Conservation (phyloP, 2,113 vertebrate species). For the Pomatorhinus ruficollis region DNA sequence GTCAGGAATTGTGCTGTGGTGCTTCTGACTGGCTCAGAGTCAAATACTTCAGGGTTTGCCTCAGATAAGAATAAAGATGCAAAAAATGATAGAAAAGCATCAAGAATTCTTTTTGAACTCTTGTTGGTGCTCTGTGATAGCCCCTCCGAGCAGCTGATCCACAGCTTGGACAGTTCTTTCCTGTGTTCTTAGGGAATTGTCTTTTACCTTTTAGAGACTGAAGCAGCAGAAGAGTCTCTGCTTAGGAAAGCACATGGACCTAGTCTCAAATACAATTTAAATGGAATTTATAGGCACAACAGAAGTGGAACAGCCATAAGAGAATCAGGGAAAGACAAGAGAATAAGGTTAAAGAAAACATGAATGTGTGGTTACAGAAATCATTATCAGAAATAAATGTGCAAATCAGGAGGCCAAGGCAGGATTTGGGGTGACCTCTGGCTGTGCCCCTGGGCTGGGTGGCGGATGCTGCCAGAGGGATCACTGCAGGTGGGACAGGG, state of each 20-base stretch:
- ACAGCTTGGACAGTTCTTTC: neutral
- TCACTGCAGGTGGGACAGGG: neutral
- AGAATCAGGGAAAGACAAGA: neutral
- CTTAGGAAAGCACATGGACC: neutral
- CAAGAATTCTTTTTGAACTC: constrained; percentile 18
- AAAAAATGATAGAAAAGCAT: neutral
- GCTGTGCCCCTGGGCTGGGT: neutral
- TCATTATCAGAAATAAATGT: neutral
- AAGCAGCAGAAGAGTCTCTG: neutral
- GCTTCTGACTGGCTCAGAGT: constrained; percentile 1
- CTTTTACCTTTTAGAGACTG: neutral
- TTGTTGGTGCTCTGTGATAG: neutral
- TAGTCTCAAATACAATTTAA: neutral
- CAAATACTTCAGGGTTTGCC: constrained; percentile 23
- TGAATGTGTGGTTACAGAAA: neutral
- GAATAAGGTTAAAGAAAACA: neutral
- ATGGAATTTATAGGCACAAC: neutral
- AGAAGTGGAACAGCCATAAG: neutral
- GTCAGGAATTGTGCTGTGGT: neutral
- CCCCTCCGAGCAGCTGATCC: neutral
- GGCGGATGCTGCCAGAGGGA: neutral
- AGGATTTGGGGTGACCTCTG: neutral
- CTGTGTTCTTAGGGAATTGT: neutral
- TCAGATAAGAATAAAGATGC: constrained; percentile 20
- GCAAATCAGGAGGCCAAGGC: neutral